These are phyloP conservation scores for Meliscaeva auricollis DNA, from an alignment of 2,888 invertebrate genomes.

Conservation along the genomic window DNA sequence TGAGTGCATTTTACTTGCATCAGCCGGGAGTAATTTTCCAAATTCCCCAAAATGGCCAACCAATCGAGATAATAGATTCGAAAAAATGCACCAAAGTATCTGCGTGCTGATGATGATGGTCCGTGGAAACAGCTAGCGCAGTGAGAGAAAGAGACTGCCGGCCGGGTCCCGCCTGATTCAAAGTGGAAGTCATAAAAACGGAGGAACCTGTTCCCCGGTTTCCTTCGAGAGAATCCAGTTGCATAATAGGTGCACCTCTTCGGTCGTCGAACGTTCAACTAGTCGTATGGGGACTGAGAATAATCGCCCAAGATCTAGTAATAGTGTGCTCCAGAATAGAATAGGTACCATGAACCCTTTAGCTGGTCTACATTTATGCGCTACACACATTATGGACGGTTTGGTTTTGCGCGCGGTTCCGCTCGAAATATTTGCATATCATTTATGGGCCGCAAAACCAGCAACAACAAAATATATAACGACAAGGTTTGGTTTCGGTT, in stretches of 20 bases:
- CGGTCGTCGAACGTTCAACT: not conserved
- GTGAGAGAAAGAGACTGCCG: constrained; percentile 1
- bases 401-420: constrained; percentile 30
- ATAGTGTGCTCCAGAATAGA: constrained; percentile 69
- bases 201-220: constrained; percentile 68
- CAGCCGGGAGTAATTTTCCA: constrained; percentile 73
- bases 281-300: constrained; percentile 22
- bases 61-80: constrained; percentile 75
- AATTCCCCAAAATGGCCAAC: constrained; percentile 75
- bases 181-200: constrained; percentile 64
- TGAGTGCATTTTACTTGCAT: constrained; percentile 44
- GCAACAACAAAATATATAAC: constrained; percentile 24
- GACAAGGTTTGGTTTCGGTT: constrained; percentile 48
- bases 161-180: constrained; percentile 19
- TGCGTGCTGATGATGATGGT: constrained; percentile 15
- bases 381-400: not conserved
- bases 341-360: constrained; percentile 56
- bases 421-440: constrained; percentile 74
- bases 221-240: constrained; percentile 63
- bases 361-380: constrained; percentile 38
- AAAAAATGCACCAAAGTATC: constrained; percentile 67
- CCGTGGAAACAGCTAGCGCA: too few species aligned
- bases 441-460: constrained; percentile 61
- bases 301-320: constrained; percentile 72
- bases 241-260: constrained; percentile 56